phyloP scores from a whole-genome alignment of 2,888 invertebrate species.

The Diaprepes abbreviatus region DNA sequence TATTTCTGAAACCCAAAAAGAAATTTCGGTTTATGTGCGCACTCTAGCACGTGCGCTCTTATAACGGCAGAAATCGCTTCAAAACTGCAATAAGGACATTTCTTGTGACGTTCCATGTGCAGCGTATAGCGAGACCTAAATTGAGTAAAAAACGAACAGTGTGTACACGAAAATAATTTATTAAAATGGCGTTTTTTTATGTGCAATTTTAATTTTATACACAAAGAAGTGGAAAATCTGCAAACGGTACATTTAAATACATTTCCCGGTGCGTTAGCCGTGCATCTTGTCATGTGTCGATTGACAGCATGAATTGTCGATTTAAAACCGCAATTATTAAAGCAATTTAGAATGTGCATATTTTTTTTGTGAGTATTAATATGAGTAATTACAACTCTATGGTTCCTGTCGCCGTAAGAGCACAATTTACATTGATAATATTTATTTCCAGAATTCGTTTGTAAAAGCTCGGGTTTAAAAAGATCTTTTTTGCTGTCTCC shows the following conservation, averaged over 20 bases:
- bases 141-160: neutral
- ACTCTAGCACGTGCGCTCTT: neutral
- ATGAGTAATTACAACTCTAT: too few relatives aligned
- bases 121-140: too few relatives aligned
- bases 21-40: too few relatives aligned
- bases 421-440: neutral
- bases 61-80: neutral
- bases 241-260: conserved; percentile 23
- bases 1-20: too few relatives aligned
- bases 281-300: neutral
- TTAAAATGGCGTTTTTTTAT: conserved; percentile 10
- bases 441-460: neutral
- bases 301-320: neutral
- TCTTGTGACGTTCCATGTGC: neutral
- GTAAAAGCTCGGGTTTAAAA: neutral
- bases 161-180: neutral
- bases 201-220: conserved; percentile 27
- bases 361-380: neutral
- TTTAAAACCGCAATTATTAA: neutral
- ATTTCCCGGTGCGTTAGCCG: neutral
- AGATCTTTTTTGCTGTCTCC: too few relatives aligned
- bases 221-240: neutral
- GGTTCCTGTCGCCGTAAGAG: neutral
- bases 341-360: neutral
- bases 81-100: neutral